A percentile compares a stretch with the other conserved stretches of the same genome.
phyloP scores from a whole-genome alignment of 2,113 vertebrate species.

The Erythrolamprus reginae region DNA sequence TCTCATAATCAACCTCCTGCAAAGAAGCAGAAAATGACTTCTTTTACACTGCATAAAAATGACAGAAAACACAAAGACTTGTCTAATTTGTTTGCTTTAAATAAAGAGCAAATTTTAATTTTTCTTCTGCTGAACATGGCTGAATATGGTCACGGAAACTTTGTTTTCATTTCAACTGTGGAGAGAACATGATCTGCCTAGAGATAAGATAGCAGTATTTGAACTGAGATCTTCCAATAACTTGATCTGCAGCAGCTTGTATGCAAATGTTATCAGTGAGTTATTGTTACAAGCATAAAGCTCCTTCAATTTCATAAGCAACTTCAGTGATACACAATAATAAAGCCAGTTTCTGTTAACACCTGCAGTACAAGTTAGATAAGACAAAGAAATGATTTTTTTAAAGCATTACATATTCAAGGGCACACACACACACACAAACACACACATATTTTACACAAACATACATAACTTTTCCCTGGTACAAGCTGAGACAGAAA shows the following conservation, averaged over 20 bases:
- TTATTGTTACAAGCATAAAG: background rate
- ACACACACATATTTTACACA: background rate
- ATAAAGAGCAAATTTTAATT: background rate
- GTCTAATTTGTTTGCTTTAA: background rate
- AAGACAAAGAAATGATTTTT: constrained; percentile 13
- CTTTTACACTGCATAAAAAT: background rate
- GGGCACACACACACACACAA: background rate
- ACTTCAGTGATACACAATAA: background rate
- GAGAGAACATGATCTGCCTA: background rate
- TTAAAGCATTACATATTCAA: background rate
- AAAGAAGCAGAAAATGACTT: background rate
- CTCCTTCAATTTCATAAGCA: background rate
- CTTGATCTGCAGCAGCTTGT: background rate
- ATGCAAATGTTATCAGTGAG: background rate
- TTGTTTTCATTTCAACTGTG: background rate
- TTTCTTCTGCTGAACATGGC: background rate
- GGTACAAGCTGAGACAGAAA: too few relatives aligned
- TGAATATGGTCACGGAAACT: background rate
- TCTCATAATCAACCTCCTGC: background rate
- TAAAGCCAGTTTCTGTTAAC: background rate
- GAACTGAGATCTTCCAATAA: background rate
- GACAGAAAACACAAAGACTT: background rate
- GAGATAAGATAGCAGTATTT: background rate
- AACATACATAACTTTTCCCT: too few relatives aligned
- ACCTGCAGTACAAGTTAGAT: background rate